Base-by-base conservation (phyloP, 2,113 vertebrate species). In the Tachysurus vachellii region DNA sequence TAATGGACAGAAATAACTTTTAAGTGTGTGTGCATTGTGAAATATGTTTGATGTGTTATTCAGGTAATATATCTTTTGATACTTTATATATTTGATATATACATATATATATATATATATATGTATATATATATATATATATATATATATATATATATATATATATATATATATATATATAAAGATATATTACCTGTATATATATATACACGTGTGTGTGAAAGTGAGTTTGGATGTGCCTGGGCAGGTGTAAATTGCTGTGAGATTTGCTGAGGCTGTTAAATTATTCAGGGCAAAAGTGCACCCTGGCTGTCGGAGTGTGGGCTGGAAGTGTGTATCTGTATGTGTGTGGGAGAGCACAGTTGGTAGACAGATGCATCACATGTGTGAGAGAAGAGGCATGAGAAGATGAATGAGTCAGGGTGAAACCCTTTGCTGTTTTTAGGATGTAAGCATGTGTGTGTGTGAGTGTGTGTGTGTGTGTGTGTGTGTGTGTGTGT, bases 201-300 rank as follows among this genome's bases (percentile, higher is more conserved):
- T 36, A 36, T 36, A 36, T 36, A 36, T 36, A 36, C 2, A 36
- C 1, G 57, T 83, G 47, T 87, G 81, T 88, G 87, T 85, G 66
- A 79, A 85, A 68, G 59, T 53, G 79, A 73, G 77, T 82, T 56
- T 16, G 82, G 66, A 82, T 85, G 82, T 71, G 64, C 47, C 54
- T 68, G 89, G 85, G 64, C 54, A 77, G 62, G 84, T 91, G 85
- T 91, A 84, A 89, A 86, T 88, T 87, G 88, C 85, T 90, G 62
- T 44, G 73, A 89, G 81, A 88, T 87, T 84, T 87, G 68, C 88
- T 85, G 68, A 66, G 50, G 31, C 79, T 80, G 71, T 80, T 90
- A 88, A 90, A 90, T 90, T 86, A 90, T 90, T 88, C 87, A 90
- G 84, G 71, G 42, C 28, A 85, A 85, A 80, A 86, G 80, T 47